Evolutionary conservation across 2,888 invertebrate genomes (phyloP).

Genomic region (Scrobipalpa costella): DNA sequence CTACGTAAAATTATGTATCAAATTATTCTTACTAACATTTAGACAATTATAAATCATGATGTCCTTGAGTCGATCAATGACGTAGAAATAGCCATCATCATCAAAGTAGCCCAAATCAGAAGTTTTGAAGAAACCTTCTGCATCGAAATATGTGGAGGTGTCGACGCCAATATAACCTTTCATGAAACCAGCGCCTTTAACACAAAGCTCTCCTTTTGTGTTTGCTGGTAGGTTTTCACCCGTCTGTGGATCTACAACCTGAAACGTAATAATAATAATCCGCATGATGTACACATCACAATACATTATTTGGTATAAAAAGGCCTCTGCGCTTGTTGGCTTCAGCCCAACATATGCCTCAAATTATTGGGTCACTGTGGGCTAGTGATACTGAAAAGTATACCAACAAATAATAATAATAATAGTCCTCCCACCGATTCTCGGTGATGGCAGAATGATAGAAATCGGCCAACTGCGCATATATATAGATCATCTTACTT

Average conservation of each 20-base stretch:
- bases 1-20: too few species aligned
- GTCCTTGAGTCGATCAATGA: slow-evolving; percentile 59
- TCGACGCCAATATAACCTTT: slow-evolving; percentile 57
- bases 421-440: too few species aligned
- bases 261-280: slow-evolving; percentile 8
- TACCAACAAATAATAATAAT: too few species aligned
- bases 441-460: too few species aligned
- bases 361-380: too few species aligned
- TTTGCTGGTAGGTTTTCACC: slow-evolving; percentile 64
- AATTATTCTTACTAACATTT: slow-evolving; percentile 31
- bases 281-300: too few species aligned
- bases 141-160: not conserved
- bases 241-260: slow-evolving; percentile 72
- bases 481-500: too few species aligned
- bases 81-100: slow-evolving; percentile 57
- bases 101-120: slow-evolving; percentile 65
- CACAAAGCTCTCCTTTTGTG: slow-evolving; percentile 66
- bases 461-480: too few species aligned
- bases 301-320: too few species aligned
- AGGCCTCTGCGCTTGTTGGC: too few species aligned
- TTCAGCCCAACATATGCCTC: too few species aligned
- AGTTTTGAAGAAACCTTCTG: slow-evolving; percentile 35
- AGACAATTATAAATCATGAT: slow-evolving; percentile 52
- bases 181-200: slow-evolving; percentile 60
- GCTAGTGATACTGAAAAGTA: too few species aligned